Evolutionary conservation across 2,113 vertebrate genomes (phyloP), one percentile per base, ranked within the genome.

Genomic region (Dromiciops gliroides): DNA sequence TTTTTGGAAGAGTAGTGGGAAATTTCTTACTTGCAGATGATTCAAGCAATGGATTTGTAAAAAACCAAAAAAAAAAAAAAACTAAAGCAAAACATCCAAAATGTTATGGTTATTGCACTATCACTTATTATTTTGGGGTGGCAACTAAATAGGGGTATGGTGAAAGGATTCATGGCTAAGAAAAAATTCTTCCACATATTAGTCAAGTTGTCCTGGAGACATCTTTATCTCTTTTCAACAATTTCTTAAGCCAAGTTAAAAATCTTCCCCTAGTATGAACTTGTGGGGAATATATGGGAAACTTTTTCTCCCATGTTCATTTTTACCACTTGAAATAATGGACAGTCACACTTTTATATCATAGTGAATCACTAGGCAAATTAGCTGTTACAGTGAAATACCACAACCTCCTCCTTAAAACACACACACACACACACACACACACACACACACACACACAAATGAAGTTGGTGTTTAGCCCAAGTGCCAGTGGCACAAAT

Each of bases 261-360:
- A 14, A 52, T 93, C 50, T 92, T 52, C 3, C 25, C 23, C 48
- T 9, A 56, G 7, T 89, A 89, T 56, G 48, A 75, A 52, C 37
- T 94, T 56, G 24, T 48, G 12, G 26, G 50, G 19, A 8, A n/a
- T 31, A 9, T n/a, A 10, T 31, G 23, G 50, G 48, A 75, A 92
- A 91, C 49, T n/a, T 48, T 89, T 56, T 95, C 8, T 8, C 31
- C n/a, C 22, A 89, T 50, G 2, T 75, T 93, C 19, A n/a, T 53
- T 89, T 94, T 95, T 90, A 52, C 53, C 44, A n/a, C 52, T 11
- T 95, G 24, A 94, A 97, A 90, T n/a, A 91, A 67, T 95, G 91
- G 51, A 48, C 24, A 11, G 4, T 16, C 89, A 89, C 90, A 25
- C 6, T 93, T 95, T 28, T 89, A 48, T 24, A 92, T 51, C 49